Percentiles rank a stretch among this genome's conserved stretches.
Evolutionary conservation across 2,888 invertebrate genomes (phyloP).

Genomic region (Actias luna): DNA sequence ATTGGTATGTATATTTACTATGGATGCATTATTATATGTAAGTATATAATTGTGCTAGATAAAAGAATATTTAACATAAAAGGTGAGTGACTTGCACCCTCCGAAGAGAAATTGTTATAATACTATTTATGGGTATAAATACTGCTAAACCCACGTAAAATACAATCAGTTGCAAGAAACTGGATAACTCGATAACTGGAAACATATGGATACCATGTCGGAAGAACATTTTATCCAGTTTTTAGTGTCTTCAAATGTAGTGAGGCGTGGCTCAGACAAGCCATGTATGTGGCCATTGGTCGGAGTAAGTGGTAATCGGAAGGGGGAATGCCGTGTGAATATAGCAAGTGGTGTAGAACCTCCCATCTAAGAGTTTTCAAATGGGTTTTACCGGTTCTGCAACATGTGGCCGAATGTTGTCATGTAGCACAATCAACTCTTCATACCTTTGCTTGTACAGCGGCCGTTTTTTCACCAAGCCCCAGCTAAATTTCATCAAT

Average conservation of each 20-base stretch:
- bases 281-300: not conserved
- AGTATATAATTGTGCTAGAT: too few relatives aligned
- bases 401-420: not conserved
- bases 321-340: not conserved
- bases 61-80: too few relatives aligned
- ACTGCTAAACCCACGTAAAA: too few relatives aligned
- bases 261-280: not conserved
- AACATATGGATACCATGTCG: not conserved
- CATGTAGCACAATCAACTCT: not conserved
- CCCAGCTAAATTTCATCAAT: not conserved
- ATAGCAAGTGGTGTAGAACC: too few relatives aligned
- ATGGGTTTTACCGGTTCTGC: not conserved
- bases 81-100: too few relatives aligned
- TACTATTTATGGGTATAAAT: too few relatives aligned
- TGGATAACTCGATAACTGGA: too few relatives aligned
- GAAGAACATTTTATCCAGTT: not conserved
- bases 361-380: too few relatives aligned
- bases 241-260: not conserved
- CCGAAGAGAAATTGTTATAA: too few relatives aligned
- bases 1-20: constrained; percentile 80
- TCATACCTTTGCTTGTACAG: not conserved
- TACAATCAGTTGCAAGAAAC: too few relatives aligned
- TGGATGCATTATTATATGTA: not conserved
- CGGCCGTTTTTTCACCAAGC: not conserved
- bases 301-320: not conserved